These are phyloP conservation scores for Pseudobourletiella spinata DNA, from an alignment of 1,140 invertebrate species.

Conservation along the genomic window DNA sequence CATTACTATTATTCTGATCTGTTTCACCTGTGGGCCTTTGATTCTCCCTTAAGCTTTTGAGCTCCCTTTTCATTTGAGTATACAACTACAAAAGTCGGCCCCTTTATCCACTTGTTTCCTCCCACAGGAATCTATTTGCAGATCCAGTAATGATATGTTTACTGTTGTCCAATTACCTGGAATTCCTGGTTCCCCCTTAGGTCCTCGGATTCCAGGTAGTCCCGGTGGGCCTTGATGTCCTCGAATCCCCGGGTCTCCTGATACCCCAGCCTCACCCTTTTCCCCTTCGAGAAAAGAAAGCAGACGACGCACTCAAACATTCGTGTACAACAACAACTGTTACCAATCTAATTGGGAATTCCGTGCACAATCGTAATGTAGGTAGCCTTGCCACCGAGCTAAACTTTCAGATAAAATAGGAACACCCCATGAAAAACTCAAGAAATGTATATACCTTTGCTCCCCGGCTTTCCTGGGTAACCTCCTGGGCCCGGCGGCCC, in stretches of 20 bases:
- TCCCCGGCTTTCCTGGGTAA: conserved; percentile 47
- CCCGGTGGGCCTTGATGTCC: conserved; percentile 44
- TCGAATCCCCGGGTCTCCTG: conserved; percentile 54
- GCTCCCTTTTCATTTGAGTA: too few relatives aligned
- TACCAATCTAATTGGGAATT: background rate
- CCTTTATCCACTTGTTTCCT: too few relatives aligned
- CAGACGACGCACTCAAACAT: too few relatives aligned
- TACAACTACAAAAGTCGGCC: too few relatives aligned
- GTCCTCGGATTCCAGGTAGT: conserved; percentile 40
- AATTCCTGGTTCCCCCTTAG: conserved; percentile 41
- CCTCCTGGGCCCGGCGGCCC: conserved; percentile 56
- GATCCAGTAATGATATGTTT: too few relatives aligned
- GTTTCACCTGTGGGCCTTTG: too few relatives aligned
- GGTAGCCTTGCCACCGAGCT: background rate
- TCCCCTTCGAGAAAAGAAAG: conserved; percentile 39
- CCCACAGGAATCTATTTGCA: too few relatives aligned
- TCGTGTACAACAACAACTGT: background rate
- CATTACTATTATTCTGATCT: too few relatives aligned
- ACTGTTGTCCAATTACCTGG: too few relatives aligned
- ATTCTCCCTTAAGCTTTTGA: too few relatives aligned
- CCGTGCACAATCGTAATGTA: background rate
- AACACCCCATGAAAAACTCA: background rate
- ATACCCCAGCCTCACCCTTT: conserved; percentile 50
- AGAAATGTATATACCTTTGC: conserved; percentile 43
- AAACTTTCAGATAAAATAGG: background rate